Percentiles rank a stretch among this genome's conserved stretches.
Evolutionary conservation across 2,113 vertebrate genomes (phyloP).

Genomic region (Petrocephalus zakoni): DNA sequence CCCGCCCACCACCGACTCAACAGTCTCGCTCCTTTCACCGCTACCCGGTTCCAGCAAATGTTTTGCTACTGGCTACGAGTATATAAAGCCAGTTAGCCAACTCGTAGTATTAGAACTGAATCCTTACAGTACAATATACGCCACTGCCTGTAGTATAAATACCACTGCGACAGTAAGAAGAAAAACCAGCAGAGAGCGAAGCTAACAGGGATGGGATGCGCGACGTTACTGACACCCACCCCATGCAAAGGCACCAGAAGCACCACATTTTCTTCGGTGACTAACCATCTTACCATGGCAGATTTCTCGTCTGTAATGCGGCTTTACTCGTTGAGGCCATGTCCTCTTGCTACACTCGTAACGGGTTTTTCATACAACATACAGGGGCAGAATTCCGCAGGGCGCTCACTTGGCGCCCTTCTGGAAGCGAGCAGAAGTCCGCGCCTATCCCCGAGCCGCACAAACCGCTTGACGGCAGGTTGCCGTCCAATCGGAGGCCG

Average conservation of each 20-base stretch:
- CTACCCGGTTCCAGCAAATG: background rate
- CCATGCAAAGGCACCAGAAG: background rate
- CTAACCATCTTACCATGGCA: slow-evolving; percentile 59
- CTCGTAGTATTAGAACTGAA: background rate
- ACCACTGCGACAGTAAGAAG: background rate
- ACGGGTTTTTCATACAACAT: background rate
- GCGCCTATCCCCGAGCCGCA: background rate
- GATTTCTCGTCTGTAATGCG: slow-evolving; percentile 43
- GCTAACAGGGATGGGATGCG: background rate
- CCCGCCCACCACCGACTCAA: background rate
- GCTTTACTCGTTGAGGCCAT: slow-evolving; percentile 56
- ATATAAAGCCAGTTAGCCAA: background rate
- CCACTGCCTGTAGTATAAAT: background rate
- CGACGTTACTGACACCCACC: background rate
- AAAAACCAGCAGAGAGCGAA: background rate
- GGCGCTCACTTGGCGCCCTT: slow-evolving; percentile 54
- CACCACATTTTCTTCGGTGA: background rate
- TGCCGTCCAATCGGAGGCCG: background rate
- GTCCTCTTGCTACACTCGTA: no score
- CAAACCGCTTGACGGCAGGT: background rate
- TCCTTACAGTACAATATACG: no score
- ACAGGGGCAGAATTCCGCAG: background rate
- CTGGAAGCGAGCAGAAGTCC: slow-evolving; percentile 7
- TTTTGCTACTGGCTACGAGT: background rate
- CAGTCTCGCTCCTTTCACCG: background rate